These are phyloP conservation scores for Drosophila greeni DNA, from an alignment of 2,888 invertebrate species.

Conservation along the genomic window DNA sequence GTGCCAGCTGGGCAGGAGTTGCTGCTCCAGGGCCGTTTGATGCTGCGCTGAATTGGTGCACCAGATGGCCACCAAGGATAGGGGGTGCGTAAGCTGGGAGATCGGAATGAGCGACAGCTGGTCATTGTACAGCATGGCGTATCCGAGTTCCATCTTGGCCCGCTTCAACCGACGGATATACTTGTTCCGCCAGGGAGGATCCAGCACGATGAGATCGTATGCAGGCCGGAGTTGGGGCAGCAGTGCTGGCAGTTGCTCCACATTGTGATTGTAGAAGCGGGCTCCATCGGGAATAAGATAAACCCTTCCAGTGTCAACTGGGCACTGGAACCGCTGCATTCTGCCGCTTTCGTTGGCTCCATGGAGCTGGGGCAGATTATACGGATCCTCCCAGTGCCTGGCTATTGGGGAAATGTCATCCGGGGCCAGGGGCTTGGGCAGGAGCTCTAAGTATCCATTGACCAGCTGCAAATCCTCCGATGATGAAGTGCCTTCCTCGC, in stretches of 20 bases:
- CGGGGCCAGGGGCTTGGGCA: slow-evolving; percentile 16
- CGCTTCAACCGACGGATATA: slow-evolving; percentile 90
- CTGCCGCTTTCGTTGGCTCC: slow-evolving; percentile 82
- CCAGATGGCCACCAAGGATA: slow-evolving; percentile 91
- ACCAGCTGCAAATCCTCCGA: slow-evolving; percentile 17
- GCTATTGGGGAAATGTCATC: slow-evolving; percentile 11
- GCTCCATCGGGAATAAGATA: slow-evolving; percentile 85
- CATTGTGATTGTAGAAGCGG: slow-evolving; percentile 84
- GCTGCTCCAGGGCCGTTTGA: slow-evolving; percentile 83
- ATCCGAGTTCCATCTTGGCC: slow-evolving; percentile 83
- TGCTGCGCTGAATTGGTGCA: slow-evolving; percentile 91
- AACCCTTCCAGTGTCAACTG: slow-evolving; percentile 63
- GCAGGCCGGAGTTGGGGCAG: slow-evolving; percentile 80
- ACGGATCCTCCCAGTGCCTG: slow-evolving; percentile 71
- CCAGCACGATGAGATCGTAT: slow-evolving; percentile 91
- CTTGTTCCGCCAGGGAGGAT: slow-evolving; percentile 98
- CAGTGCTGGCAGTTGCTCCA: slow-evolving; percentile 82
- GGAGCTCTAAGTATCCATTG: slow-evolving; percentile 33
- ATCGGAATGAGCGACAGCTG: slow-evolving; percentile 87
- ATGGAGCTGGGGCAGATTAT: slow-evolving; percentile 76
- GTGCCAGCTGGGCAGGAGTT: slow-evolving; percentile 90
- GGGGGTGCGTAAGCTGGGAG: slow-evolving; percentile 81
- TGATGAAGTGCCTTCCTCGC: background rate
- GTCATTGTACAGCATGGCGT: slow-evolving; percentile 86
- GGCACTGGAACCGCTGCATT: slow-evolving; percentile 80